Base-by-base conservation (phyloP, 2,113 vertebrate species). In the Emydura subglobosa region DNA sequence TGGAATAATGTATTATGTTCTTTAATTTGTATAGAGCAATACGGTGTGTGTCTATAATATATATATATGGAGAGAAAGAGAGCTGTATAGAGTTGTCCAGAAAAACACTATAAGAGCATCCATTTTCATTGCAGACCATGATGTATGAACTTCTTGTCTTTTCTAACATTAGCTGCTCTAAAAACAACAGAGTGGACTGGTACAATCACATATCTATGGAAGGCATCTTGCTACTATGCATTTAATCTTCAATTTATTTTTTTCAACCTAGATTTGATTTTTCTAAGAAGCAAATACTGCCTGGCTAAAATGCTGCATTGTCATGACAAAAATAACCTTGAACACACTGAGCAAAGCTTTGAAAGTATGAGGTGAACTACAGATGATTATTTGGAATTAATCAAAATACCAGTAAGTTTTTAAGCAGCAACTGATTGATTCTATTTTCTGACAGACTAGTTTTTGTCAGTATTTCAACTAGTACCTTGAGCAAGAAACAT, bases 11-110 rank as follows among this genome's bases (percentile, higher is more conserved):
- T 97, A 97, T 96, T 95, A 97, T 97, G 96, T 91, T 95, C 96
- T 96, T 98, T 97, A 97, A 95, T 95, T 97, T 92, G 85, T 94
- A 97, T 96, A 97, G 98, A 98, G 96, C 94, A 96, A 97, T 97
- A 97, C 85, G 96, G 91, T 93, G 86, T 94, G 94, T 91, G 92
- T 96, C 95, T 96, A 97, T 78, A 94, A 50, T 98, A 97, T 97
- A 97, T 97, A 81, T 97, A 53, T 97, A 96, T 92, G 96, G 93
- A 97, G 97, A 97, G 86, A 95, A 97, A 97, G 87, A 97, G 79
- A 83, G 96, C 95, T 97, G 97, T 19, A 94, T 82, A 95, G 82
- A 85, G 82, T 78, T 47, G 72, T 91, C 57, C 94, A 92, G 92
- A 92, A 92, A 95, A 97, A 89, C 95, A 97, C 97, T 98, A 97